phyloP scores from a whole-genome alignment of 2,113 vertebrate species.

The Notechis scutatus region DNA sequence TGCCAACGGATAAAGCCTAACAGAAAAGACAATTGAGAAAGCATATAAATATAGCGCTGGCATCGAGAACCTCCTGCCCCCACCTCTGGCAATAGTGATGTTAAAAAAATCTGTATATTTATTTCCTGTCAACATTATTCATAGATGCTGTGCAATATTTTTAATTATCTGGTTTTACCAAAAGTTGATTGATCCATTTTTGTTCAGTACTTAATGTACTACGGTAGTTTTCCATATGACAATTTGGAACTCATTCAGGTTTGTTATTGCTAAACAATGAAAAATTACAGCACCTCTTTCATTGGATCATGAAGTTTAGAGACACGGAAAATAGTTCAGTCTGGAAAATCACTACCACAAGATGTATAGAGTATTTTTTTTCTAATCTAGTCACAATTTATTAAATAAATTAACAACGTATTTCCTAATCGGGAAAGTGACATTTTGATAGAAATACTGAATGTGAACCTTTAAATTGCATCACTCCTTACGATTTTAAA shows the following conservation, averaged over 20 bases:
- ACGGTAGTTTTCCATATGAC: background rate
- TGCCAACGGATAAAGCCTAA: slow-evolving; percentile 94
- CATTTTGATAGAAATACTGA: background rate
- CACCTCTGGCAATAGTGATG: background rate
- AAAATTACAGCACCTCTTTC: background rate
- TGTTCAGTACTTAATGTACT: background rate
- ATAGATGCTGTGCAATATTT: slow-evolving; percentile 14
- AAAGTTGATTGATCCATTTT: background rate
- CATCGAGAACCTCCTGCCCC: background rate
- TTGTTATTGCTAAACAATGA: background rate
- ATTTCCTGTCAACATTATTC: background rate
- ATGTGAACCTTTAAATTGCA: background rate
- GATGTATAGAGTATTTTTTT: background rate
- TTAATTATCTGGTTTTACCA: background rate
- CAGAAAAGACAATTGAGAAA: slow-evolving; percentile 19
- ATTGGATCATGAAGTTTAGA: background rate
- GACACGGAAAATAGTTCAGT: background rate
- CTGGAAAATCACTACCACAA: background rate
- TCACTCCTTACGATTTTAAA: background rate
- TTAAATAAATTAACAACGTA: background rate
- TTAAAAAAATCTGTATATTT: background rate
- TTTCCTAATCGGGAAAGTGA: background rate
- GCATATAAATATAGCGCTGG: background rate
- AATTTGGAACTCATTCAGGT: background rate
- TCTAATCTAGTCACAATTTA: background rate